These are phyloP conservation scores for Heterodera carotae DNA, from an alignment of 1,140 invertebrate species.

Conservation along the genomic window DNA sequence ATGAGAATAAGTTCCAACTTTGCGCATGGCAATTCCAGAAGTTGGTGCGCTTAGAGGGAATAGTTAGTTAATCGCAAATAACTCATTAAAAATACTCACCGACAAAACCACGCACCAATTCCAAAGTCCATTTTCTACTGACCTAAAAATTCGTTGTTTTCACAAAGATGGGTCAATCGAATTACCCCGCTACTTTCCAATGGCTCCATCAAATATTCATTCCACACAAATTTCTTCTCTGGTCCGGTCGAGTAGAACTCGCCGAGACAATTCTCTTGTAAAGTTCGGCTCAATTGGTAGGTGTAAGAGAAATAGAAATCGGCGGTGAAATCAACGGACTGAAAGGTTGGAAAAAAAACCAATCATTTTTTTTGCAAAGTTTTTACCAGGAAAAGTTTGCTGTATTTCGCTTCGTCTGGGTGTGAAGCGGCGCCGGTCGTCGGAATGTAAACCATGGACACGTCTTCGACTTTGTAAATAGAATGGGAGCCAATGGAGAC, in stretches of 20 bases:
- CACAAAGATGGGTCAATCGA: neutral
- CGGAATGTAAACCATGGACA: constrained; percentile 62
- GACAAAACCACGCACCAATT: constrained; percentile 63
- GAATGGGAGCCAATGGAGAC: constrained; percentile 55
- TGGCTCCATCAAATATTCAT: constrained; percentile 61
- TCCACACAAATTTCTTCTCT: constrained; percentile 64
- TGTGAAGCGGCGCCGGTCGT: constrained; percentile 32
- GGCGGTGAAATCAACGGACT: constrained; percentile 64
- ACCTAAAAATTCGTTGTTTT: constrained; percentile 37
- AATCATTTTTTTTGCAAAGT: neutral
- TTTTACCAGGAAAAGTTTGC: constrained; percentile 58
- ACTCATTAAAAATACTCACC: too few species aligned
- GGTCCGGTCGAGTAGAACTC: constrained; percentile 33
- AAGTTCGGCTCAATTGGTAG: constrained; percentile 59
- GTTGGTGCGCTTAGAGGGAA: constrained; percentile 53
- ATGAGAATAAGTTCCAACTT: constrained; percentile 57
- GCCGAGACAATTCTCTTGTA: constrained; percentile 62
- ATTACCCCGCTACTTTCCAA: constrained; percentile 46
- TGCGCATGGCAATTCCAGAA: constrained; percentile 56
- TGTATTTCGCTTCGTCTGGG: constrained; percentile 59
- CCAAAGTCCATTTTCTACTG: constrained; percentile 55
- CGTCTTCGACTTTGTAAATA: constrained; percentile 64
- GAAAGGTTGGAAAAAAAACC: constrained; percentile 35
- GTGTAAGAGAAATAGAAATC: constrained; percentile 66
- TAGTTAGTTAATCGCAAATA: constrained; percentile 21